phyloP scores from a whole-genome alignment of 2,888 invertebrate species.

The Neoaliturus tenellus region DNA sequence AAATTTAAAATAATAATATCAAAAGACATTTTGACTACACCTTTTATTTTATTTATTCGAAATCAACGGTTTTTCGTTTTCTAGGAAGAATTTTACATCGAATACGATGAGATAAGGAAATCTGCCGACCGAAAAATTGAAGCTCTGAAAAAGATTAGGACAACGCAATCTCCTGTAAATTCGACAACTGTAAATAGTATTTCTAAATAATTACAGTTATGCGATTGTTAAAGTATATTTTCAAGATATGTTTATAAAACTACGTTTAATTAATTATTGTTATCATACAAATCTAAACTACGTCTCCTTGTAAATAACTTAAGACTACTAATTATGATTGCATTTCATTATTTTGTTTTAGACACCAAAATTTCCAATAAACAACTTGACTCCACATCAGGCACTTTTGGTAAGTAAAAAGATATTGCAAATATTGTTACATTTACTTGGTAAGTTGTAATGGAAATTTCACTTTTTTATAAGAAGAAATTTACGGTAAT shows the following conservation, averaged over 20 bases:
- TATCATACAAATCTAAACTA: too few species aligned
- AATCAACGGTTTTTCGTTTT: neutral
- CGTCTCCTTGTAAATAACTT: neutral
- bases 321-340: neutral
- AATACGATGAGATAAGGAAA: constrained; percentile 17
- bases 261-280: too few species aligned
- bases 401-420: neutral
- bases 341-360: neutral
- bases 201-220: neutral
- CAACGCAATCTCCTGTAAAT: neutral
- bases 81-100: constrained; percentile 17
- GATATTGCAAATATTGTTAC: neutral
- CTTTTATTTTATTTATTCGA: too few species aligned
- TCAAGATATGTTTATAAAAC: neutral
- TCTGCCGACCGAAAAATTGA: neutral
- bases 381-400: neutral
- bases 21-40: too few species aligned
- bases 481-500: too few species aligned
- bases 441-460: neutral
- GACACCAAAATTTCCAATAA: neutral
- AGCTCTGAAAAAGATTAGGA: constrained; percentile 28
- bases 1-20: too few species aligned
- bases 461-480: too few species aligned
- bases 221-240: neutral
- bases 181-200: neutral